Conservation (phyloP, 2,888 invertebrate species). For the Zeuzera pyrina region DNA sequence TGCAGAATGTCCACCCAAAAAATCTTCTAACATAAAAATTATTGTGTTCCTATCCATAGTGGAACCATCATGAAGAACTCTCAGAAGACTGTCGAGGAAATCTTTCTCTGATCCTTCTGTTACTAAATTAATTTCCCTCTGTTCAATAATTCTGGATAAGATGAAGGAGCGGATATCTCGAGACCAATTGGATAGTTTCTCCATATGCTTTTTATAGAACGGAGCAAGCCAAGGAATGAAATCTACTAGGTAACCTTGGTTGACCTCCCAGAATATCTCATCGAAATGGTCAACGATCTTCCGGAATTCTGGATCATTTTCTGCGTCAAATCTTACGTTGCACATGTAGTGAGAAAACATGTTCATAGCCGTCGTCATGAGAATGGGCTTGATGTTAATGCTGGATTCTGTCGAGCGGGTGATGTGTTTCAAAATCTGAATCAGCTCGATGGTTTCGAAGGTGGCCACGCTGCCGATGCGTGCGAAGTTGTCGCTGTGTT, state of each 20-base stretch:
- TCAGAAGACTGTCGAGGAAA: conserved; percentile 84
- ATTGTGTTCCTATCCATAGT: conserved; percentile 84
- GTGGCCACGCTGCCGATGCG: conserved; percentile 81
- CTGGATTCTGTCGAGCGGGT: conserved; percentile 42
- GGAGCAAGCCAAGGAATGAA: conserved; percentile 88
- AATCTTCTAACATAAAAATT: conserved; percentile 88
- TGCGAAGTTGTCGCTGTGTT: conserved; percentile 79
- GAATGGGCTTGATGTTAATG: conserved; percentile 78
- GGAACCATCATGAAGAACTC: conserved; percentile 77
- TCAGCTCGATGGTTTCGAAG: conserved; percentile 76
- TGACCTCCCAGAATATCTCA: conserved; percentile 93
- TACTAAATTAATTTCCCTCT: conserved; percentile 70
- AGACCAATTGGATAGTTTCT: conserved; percentile 79
- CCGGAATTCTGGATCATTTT: conserved; percentile 76
- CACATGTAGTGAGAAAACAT: conserved; percentile 93
- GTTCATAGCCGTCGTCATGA: conserved; percentile 84
- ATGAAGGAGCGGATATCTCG: conserved; percentile 82
- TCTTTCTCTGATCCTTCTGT: conserved; percentile 77
- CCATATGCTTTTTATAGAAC: conserved; percentile 79
- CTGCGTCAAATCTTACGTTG: conserved; percentile 80
- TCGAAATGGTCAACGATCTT: conserved; percentile 82
- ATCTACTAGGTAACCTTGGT: conserved; percentile 90
- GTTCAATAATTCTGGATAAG: conserved; percentile 78
- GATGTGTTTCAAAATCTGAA: conserved; percentile 67
- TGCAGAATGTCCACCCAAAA: conserved; percentile 90